Conservation (phyloP, 2,888 invertebrate genomes). For the Oxytorus armatus region DNA sequence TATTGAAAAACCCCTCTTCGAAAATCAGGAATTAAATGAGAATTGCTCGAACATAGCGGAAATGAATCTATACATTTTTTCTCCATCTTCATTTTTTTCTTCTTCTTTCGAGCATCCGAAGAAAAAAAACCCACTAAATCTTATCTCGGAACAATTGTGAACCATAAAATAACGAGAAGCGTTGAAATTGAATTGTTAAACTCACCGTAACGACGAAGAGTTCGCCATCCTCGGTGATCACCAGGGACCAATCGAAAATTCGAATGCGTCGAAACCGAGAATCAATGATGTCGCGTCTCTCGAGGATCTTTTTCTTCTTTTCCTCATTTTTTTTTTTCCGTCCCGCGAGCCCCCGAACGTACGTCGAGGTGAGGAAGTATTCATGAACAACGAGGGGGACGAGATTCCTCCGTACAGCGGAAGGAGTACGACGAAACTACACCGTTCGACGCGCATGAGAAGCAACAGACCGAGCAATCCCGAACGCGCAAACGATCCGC, state of each 20-base stretch:
- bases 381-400: background rate
- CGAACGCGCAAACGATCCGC: constrained; percentile 55
- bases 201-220: constrained; percentile 33
- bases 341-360: background rate
- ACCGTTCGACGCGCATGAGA: constrained; percentile 51
- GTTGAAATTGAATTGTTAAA: no score
- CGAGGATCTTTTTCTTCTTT: constrained; percentile 29
- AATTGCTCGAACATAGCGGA: no score
- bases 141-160: no score
- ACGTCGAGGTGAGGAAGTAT: constrained; percentile 11
- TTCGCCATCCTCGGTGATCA: background rate
- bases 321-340: background rate
- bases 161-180: no score
- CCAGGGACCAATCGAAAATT: background rate
- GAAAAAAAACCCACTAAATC: no score
- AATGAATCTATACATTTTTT: no score
- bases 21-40: no score
- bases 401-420: constrained; percentile 25
- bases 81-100: no score
- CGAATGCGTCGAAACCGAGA: background rate
- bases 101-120: no score
- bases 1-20: no score
- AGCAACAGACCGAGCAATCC: constrained; percentile 63
- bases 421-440: constrained; percentile 45
- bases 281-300: constrained; percentile 19